phyloP scores from a whole-genome alignment of 2,113 vertebrate species.

The Camarhynchus parvulus region DNA sequence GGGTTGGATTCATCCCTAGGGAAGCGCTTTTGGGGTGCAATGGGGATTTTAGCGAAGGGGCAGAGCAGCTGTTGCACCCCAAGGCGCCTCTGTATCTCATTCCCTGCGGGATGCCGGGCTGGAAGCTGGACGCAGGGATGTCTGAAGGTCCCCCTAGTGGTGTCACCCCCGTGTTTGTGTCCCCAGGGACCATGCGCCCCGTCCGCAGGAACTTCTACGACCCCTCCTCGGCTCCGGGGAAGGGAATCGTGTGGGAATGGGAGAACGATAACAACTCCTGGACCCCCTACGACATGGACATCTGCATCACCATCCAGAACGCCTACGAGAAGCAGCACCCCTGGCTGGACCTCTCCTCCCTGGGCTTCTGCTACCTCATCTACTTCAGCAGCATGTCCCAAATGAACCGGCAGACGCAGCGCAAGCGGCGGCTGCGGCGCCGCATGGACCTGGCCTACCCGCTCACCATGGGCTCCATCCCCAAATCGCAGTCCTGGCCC shows the following conservation, averaged over 20 bases:
- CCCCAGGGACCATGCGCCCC: conserved; percentile 91
- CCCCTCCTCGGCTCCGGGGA: conserved; percentile 92
- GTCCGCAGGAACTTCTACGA: conserved; percentile 95
- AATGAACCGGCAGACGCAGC: conserved; percentile 93
- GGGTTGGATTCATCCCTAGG: neutral
- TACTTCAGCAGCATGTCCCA: conserved; percentile 97
- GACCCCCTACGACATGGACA: conserved; percentile 97
- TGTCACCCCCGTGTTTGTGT: neutral
- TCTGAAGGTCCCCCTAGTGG: rapidly evolving
- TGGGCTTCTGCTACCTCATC: conserved; percentile 96
- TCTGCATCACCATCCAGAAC: conserved; percentile 97
- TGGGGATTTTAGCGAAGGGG: rapidly evolving
- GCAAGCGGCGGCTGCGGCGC: conserved; percentile 88
- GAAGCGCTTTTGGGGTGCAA: neutral
- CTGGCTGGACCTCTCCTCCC: conserved; percentile 94
- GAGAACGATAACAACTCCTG: conserved; percentile 91
- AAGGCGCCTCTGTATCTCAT: rapidly evolving
- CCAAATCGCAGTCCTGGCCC: conserved; percentile 97
- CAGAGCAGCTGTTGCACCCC: rapidly evolving
- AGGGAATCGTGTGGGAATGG: conserved; percentile 98
- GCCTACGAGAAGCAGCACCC: conserved; percentile 99
- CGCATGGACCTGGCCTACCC: conserved; percentile 97
- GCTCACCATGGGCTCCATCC: conserved; percentile 94
- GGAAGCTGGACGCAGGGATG: rapidly evolving
- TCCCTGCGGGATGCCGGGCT: rapidly evolving